Evolutionary conservation across 2,113 vertebrate genomes (phyloP).

Genomic region (Macrotis lagotis): DNA sequence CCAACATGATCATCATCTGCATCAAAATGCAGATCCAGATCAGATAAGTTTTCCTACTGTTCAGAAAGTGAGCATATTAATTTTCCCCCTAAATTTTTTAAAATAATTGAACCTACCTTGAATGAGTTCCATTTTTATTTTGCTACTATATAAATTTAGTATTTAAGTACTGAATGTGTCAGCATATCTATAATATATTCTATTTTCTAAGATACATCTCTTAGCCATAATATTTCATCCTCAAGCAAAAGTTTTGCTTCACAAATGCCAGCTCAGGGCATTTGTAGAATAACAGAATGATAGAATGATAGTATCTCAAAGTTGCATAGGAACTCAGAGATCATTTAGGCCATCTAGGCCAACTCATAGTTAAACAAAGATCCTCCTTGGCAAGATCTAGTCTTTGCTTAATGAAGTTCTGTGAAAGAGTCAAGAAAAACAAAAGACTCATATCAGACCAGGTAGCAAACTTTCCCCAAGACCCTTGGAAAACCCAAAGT

Average conservation of each 20-base stretch:
- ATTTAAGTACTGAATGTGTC: slow-evolving; percentile 45
- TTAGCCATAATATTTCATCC: slow-evolving; percentile 46
- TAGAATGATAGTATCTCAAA: background rate
- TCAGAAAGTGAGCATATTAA: background rate
- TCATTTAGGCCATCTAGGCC: background rate
- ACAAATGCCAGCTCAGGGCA: slow-evolving; percentile 38
- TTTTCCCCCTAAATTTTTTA: background rate
- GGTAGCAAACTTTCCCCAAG: background rate
- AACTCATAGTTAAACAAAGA: background rate
- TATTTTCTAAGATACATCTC: slow-evolving; percentile 65
- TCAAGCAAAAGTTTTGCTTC: background rate
- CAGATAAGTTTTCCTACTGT: background rate
- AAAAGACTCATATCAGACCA: background rate
- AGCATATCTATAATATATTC: slow-evolving; percentile 60
- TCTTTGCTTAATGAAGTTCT: background rate
- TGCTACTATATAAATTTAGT: slow-evolving; percentile 1
- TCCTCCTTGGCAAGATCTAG: background rate
- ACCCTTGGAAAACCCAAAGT: background rate
- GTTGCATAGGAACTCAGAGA: background rate
- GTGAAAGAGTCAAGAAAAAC: background rate
- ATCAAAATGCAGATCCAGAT: background rate
- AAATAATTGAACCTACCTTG: background rate
- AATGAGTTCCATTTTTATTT: background rate
- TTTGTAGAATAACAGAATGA: slow-evolving; percentile 2
- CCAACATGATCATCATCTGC: background rate